These are phyloP conservation scores for Enteromius trimaculatus DNA, from an alignment of 2,797 vertebrate species.

Conservation along the genomic window DNA sequence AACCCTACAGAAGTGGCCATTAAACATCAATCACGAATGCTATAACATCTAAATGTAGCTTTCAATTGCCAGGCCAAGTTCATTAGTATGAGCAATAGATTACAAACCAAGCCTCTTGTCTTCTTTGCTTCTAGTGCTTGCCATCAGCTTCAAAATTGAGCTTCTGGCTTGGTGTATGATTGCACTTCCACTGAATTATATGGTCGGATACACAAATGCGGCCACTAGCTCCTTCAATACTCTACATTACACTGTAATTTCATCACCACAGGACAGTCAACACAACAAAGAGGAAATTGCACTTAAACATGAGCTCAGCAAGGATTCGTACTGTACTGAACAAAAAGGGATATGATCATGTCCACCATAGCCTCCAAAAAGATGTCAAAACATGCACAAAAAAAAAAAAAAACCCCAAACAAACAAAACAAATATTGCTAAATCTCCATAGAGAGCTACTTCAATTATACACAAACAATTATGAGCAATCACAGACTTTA, in stretches of 20 bases:
- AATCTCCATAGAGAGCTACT: not conserved
- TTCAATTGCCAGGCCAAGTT: not conserved
- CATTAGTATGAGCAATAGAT: not conserved
- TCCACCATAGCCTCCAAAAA: not conserved
- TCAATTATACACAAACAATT: not conserved
- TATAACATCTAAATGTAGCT: not conserved
- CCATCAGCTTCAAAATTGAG: not conserved
- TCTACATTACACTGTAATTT: not conserved
- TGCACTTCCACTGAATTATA: slow-evolving; percentile 19
- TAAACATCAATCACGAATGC: not conserved
- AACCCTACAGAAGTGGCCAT: not conserved
- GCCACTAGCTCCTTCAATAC: not conserved
- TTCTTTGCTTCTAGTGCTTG: not conserved
- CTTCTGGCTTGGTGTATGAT: not conserved
- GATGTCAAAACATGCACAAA: not conserved
- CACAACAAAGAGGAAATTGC: not conserved
- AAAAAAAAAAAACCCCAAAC: not conserved
- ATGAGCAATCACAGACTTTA: not conserved
- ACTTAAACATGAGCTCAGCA: not conserved
- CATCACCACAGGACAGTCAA: not conserved
- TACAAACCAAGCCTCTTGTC: not conserved
- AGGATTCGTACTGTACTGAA: not conserved
- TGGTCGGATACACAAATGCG: not conserved
- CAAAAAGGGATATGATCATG: not conserved
- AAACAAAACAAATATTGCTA: not conserved